Evolutionary conservation across 2,113 vertebrate species (phyloP).

Genomic region (Ia io): DNA sequence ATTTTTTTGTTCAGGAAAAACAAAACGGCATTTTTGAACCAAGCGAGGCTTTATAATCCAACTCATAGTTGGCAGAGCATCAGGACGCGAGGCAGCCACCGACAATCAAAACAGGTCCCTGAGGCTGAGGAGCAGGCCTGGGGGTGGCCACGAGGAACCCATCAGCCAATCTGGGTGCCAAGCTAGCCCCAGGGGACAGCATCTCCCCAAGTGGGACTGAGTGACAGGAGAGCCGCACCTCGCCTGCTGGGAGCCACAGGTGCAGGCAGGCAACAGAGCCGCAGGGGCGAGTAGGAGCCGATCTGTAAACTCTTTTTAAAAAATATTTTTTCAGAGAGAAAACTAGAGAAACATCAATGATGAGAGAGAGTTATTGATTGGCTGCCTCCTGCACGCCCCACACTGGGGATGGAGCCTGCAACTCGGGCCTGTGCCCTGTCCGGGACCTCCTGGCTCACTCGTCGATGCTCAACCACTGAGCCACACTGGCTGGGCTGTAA

Average conservation of each 20-base stretch:
- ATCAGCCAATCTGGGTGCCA: not conserved
- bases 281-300: not conserved
- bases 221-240: no score
- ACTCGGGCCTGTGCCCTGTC: no score
- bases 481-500: no score
- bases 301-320: not conserved
- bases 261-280: not conserved
- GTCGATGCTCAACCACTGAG: no score
- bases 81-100: not conserved
- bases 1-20: not conserved
- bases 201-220: accelerated
- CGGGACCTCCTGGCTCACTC: no score
- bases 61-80: not conserved
- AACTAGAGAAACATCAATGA: no score
- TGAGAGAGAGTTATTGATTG: no score
- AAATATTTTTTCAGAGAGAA: no score
- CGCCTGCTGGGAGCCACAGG: not conserved
- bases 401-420: no score
- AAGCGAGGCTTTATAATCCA: not conserved
- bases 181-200: not conserved
- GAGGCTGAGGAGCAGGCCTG: not conserved
- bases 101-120: not conserved
- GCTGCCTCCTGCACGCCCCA: no score
- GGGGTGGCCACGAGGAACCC: no score
- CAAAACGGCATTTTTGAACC: not conserved